Conservation (phyloP, 2,113 vertebrate species). For the Menidia beryllina region DNA sequence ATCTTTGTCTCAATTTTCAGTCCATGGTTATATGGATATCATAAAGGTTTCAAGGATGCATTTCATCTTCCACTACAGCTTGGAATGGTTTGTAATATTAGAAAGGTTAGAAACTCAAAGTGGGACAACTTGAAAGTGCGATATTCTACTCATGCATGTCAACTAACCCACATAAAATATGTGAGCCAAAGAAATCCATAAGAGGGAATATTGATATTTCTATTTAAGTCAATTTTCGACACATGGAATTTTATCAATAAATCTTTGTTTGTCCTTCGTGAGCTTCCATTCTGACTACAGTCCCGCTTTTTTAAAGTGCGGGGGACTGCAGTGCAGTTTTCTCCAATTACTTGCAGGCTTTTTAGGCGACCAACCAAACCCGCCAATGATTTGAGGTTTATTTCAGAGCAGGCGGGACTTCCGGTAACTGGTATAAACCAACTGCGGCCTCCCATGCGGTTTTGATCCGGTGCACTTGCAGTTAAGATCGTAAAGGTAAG, state of each 20-base stretch:
- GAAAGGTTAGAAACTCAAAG: no score
- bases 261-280: not conserved
- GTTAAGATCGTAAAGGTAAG: conserved; percentile 61
- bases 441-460: conserved; percentile 80
- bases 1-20: no score
- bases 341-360: conserved; percentile 46
- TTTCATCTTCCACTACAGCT: no score
- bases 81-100: no score
- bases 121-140: no score
- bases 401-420: conserved; percentile 58
- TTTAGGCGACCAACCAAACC: not conserved
- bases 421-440: conserved; percentile 67
- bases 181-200: no score
- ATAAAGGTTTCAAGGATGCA: no score
- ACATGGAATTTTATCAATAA: not conserved
- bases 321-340: conserved; percentile 35
- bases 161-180: no score
- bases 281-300: conserved; percentile 13
- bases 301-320: conserved; percentile 59
- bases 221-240: not conserved
- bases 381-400: conserved; percentile 54
- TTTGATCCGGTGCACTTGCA: conserved; percentile 43
- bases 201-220: no score
- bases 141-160: no score
- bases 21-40: no score